Evolutionary conservation across 2,888 invertebrate genomes (phyloP).

Genomic region (Cordilura impudica): DNA sequence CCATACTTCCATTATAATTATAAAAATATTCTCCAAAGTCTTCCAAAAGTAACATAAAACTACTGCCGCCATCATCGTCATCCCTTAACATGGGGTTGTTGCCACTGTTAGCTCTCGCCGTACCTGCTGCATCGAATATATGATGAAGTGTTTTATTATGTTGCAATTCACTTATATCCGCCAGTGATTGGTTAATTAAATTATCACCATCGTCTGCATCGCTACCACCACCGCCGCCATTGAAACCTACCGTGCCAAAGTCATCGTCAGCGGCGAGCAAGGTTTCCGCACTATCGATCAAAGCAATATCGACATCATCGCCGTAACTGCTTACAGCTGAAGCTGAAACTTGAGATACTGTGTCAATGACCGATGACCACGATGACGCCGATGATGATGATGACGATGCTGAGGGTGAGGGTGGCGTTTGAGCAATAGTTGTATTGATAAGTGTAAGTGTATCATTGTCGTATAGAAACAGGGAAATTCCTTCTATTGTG

Average conservation of each 20-base stretch:
- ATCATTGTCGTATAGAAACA: conserved; percentile 28
- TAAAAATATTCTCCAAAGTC: conserved; percentile 89
- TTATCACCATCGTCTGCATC: conserved; percentile 24
- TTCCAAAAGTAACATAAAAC: conserved; percentile 84
- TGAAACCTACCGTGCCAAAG: conserved; percentile 68
- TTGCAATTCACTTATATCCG: background rate
- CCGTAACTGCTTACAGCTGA: conserved; percentile 46
- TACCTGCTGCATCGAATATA: conserved; percentile 15
- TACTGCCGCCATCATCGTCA: conserved; percentile 72
- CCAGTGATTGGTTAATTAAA: conserved; percentile 58
- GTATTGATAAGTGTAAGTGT: conserved; percentile 2
- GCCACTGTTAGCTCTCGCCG: conserved; percentile 18
- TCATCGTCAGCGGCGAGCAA: conserved; percentile 70
- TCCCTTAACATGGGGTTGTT: conserved; percentile 6
- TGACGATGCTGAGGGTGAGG: conserved; percentile 51
- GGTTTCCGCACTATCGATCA: conserved; percentile 75
- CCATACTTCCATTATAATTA: conserved; percentile 78
- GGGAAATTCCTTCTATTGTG: conserved; percentile 19
- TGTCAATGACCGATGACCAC: background rate
- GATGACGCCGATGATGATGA: background rate
- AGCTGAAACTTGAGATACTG: conserved; percentile 7
- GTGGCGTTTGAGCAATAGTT: conserved; percentile 22
- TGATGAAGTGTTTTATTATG: conserved; percentile 59
- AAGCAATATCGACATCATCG: conserved; percentile 71
- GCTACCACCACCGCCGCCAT: conserved; percentile 62